Percentiles rank a stretch among this genome's conserved stretches.
phyloP scores from a whole-genome alignment of 2,888 invertebrate species.

The Polymixis flavicincta region DNA sequence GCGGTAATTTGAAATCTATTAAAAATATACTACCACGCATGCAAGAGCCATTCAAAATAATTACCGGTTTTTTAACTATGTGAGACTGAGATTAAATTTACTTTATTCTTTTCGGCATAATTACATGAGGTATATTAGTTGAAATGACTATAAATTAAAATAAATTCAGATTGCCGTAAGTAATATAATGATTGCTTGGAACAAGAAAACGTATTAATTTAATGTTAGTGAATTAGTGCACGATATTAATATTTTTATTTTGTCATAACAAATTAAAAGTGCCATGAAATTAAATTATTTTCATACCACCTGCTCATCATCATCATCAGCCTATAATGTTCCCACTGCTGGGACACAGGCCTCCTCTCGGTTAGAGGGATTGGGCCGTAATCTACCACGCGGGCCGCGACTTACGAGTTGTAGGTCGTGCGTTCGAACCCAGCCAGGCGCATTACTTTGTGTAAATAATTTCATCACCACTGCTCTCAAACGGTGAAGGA shows the following conservation, averaged over 20 bases:
- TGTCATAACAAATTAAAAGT: no score
- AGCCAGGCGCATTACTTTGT: no score
- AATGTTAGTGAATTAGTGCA: not conserved
- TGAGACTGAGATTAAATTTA: not conserved
- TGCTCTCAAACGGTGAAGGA: no score
- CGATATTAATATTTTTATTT: not conserved
- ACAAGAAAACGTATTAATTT: not conserved
- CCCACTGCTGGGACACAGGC: no score
- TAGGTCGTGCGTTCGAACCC: no score
- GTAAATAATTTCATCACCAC: no score
- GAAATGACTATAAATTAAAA: not conserved
- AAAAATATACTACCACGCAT: conserved; percentile 9
- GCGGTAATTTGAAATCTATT: conserved; percentile 11
- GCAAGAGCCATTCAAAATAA: not conserved
- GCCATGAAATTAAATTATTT: not conserved
- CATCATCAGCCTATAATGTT: no score
- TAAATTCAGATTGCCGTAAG: not conserved
- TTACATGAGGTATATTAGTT: not conserved
- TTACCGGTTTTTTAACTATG: not conserved
- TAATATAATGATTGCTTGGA: not conserved
- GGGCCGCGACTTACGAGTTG: no score
- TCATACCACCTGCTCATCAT: no score
- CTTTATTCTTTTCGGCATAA: not conserved
- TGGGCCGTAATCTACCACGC: no score
- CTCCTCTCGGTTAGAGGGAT: no score